Base-by-base conservation (phyloP, 2,113 vertebrate species). In the Upupa epops region DNA sequence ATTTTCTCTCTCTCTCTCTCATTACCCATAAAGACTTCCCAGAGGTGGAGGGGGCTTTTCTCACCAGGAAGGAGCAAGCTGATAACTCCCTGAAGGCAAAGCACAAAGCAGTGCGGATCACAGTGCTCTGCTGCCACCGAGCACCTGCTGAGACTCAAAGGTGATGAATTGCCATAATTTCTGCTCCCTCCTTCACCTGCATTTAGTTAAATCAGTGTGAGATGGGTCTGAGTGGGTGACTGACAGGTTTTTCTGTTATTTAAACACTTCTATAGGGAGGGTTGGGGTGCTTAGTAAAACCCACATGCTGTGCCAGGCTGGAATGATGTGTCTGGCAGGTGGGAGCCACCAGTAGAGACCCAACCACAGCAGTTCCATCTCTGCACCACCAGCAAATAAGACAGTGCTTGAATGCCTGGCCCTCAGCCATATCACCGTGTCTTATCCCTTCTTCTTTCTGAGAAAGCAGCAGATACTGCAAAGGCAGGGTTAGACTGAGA, bases 381-480 rank as follows among this genome's bases (percentile, higher is more conserved):
- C n/a, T 3, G 34, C 2, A 68, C 24, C 73, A 10, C 58, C 70
- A 8, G 3, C 36, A 7, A 3, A 40, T 58, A 17, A 22, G 42
- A 28, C 1, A 0, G 25, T 21, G 2, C 2, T 59, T 5, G 11
- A 26, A 21, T 5, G 9, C 22, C 34, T 3, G 6, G 3, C 7
- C 19, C 45, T 2, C 14, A 4, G 9, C 32, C 28, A 24, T 5
- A 2, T 7, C 6, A 2, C 0, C 0, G 8, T 1, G 3, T 9
- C 9, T 19, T 31, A 42, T 37, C 63, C 22, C 16, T 31, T 54
- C 17, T 64, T 18, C 13, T 1, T n/a, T 9, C 1, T 6, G 3
- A 52, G 46, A 40, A 77, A 61, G 49, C 8, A 3, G 36, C 5
- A 2, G 32, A 29, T 61, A 37, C 25, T 29, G 46, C 8, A 2